Base-by-base conservation (phyloP, 1,140 invertebrate species). In the Halyomorpha halys region DNA sequence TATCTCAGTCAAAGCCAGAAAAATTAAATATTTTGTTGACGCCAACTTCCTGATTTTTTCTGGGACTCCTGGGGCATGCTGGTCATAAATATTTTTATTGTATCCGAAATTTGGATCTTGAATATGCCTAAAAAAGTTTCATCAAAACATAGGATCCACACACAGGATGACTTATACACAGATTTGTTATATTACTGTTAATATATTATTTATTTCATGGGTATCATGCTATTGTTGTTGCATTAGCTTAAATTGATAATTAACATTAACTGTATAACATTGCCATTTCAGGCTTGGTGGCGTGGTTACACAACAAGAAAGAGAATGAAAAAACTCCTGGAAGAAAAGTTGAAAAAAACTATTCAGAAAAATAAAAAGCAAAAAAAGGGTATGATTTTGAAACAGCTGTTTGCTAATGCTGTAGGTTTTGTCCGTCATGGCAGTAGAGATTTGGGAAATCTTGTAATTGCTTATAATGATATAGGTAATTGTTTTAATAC, bases 401-500 rank as follows among this genome's bases (percentile, higher is more conserved):
- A 18, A 19, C n/a, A 19, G 16, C n/a, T 49, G 47, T 49, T 49
- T 49, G 11, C 47, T 8, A 18, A 49, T 49, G 47, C 47, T 49
- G n/a, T 49, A n/a, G n/a, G 47, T n/a, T 49, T 49, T 8, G n/a
- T 49, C 1, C n/a, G n/a, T 16, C 47, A 21, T 49, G 19, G 19
- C 6, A n/a, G 47, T 21, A 49, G 47, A 21, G 19, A 49, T 49
- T 49, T 49, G 16, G 47, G 47, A 19, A 21, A 49, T n/a, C 19
- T 49, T 8, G n/a, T 49, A 1, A 13, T 49, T n/a, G 47, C 47
- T 49, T 49, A 49, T n/a, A 49, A 49, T 49, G 47, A 49, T 49
- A 49, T 49, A 19, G 47, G 47, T 49, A 49, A 18, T 39, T 6
- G 1, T 13, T 39, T 39, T 39, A 11, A 39, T 8, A 39, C 1